These are phyloP conservation scores for Hiodon tergisus DNA, from an alignment of 2,113 vertebrate genomes.

Conservation along the genomic window DNA sequence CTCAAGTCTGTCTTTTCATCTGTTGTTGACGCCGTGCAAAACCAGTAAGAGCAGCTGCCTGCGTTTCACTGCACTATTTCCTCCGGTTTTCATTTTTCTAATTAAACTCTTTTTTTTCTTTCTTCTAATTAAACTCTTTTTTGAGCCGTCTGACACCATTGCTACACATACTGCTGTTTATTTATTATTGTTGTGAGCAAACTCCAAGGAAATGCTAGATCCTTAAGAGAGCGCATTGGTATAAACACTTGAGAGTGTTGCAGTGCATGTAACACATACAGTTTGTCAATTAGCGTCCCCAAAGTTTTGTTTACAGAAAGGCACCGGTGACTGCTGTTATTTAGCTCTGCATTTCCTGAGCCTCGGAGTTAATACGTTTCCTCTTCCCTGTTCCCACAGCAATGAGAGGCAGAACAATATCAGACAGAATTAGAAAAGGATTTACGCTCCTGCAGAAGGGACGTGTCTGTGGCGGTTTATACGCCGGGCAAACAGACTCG, in stretches of 20 bases:
- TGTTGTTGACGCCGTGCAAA: neutral
- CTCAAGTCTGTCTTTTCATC: neutral
- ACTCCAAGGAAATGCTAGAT: slow-evolving; percentile 1
- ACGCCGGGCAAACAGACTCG: slow-evolving; percentile 23
- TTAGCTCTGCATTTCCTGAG: neutral
- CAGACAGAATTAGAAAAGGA: slow-evolving; percentile 24
- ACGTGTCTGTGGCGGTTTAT: slow-evolving; percentile 36
- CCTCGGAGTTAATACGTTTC: slow-evolving; percentile 29
- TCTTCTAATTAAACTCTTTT: slow-evolving; percentile 17
- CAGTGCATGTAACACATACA: too few species aligned
- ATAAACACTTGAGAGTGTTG: too few species aligned
- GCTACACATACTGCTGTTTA: neutral
- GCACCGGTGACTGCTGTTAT: too few species aligned
- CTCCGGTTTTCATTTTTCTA: slow-evolving; percentile 12
- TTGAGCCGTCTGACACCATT: slow-evolving; percentile 1
- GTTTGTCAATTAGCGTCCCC: too few species aligned
- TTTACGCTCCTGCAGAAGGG: slow-evolving; percentile 32
- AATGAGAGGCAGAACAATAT: slow-evolving; percentile 18
- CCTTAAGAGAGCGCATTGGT: too few species aligned
- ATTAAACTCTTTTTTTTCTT: slow-evolving; percentile 11
- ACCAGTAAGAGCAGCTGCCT: neutral
- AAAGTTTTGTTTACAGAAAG: too few species aligned
- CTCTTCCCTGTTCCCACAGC: slow-evolving; percentile 8
- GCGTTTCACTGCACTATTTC: slow-evolving; percentile 11
- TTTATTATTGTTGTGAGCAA: slow-evolving; percentile 2